Evolutionary conservation across 2,113 vertebrate genomes (phyloP), one percentile per base, ranked within the genome.

Genomic region (Peromyscus polionotus): DNA sequence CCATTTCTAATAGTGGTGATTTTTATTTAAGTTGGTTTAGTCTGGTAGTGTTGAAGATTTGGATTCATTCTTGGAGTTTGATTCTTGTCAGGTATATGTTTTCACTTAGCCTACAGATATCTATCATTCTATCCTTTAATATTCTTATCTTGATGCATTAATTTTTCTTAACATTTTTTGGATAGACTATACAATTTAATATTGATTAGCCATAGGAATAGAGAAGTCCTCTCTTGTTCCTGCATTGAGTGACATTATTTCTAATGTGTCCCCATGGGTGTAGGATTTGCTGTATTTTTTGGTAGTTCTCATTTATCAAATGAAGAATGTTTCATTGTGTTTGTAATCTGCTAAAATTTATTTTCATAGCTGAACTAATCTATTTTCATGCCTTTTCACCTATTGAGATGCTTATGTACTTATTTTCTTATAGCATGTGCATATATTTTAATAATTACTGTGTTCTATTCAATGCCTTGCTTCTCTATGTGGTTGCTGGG

Each of bases 291-390:
- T 77, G 0, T 88, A 92, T 22, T 39, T 83, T 80, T 93, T 94
- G 14, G 17, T 94, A 85, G 61, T 31, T 93, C 42, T 42, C 79
- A 1, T 81, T 88, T 26, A 83, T 84, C 63, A 86, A 85, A 54
- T 68, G 4, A 95, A 81, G 76, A 54, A 36, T 51, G 6, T 67
- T 88, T 54, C 17, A 11, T 76, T 81, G 1, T 80, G 48, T 77
- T 93, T 94, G 11, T 88, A 77, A 94, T 93, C 77, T 96, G 51
- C 51, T 88, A 79, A 93, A 17, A 77, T 73, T 95, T 42, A 70
- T 92, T 95, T 83, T 59, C 24, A 54, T 91, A n/a, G 68, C 48
- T 94, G 65, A 88, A 57, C 90, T 22, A n/a, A 77, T 22, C 39
- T 85, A 91, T 42, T 93, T 83, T 72, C 36, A 73, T 61, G 77